These are phyloP conservation scores for Nebria ingens DNA, from an alignment of 1,140 invertebrate genomes.

Conservation along the genomic window DNA sequence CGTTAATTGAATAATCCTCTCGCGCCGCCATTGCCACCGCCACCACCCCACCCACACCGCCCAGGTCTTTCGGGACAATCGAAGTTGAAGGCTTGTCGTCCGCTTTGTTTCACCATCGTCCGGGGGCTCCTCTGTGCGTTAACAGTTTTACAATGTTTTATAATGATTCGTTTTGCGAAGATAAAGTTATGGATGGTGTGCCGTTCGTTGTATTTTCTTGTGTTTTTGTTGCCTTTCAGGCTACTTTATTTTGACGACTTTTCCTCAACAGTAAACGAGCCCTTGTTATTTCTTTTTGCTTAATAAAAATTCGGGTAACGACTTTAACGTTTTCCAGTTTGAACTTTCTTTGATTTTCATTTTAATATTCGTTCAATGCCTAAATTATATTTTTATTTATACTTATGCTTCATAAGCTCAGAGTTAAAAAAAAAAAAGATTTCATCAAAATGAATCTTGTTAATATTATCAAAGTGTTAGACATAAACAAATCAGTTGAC, in stretches of 20 bases:
- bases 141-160: conserved; percentile 9
- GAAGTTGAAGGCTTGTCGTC: conserved; percentile 5
- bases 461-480: no score
- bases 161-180: conserved; percentile 9
- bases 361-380: not conserved
- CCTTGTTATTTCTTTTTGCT: no score
- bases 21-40: not conserved
- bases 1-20: conserved; percentile 8
- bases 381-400: no score
- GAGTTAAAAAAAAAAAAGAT: not conserved
- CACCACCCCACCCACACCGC: no score
- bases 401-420: no score
- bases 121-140: no score
- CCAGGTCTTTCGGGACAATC: not conserved
- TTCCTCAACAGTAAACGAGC: not conserved
- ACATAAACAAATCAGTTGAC: no score
- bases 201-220: not conserved
- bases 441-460: not conserved
- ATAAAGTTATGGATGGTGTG: conserved; percentile 2
- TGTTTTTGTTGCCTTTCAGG: not conserved
- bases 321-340: not conserved
- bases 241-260: not conserved
- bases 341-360: not conserved
- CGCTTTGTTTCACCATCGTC: conserved; percentile 6
- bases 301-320: no score